These are phyloP conservation scores for Vidua macroura DNA, from an alignment of 2,113 vertebrate species.

Conservation along the genomic window DNA sequence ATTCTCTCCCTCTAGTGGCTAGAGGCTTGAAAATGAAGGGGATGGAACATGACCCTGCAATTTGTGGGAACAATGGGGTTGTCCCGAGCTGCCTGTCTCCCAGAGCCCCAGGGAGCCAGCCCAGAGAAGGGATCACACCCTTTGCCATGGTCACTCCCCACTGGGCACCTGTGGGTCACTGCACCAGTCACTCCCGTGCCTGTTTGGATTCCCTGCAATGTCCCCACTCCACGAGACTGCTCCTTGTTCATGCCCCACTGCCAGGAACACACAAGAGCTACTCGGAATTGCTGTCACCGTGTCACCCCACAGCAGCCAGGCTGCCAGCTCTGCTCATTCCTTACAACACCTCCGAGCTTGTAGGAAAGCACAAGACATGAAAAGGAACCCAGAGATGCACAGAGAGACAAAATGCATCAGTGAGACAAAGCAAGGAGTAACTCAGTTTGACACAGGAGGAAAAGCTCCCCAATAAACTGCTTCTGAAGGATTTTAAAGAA, in stretches of 20 bases:
- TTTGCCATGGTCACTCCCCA: background rate
- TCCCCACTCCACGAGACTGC: background rate
- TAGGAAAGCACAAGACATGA: background rate
- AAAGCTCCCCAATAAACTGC: background rate
- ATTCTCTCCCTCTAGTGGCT: constrained; percentile 59
- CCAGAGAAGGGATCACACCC: background rate
- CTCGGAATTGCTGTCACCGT: rapidly evolving
- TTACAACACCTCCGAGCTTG: rapidly evolving
- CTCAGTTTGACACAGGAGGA: rapidly evolving
- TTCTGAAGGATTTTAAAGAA: background rate
- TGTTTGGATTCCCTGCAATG: rapidly evolving
- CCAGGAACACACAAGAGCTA: background rate
- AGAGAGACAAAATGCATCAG: rapidly evolving
- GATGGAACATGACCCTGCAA: background rate
- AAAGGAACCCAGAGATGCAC: background rate
- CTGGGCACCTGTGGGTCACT: rapidly evolving
- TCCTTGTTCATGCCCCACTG: background rate
- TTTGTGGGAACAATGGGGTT: background rate
- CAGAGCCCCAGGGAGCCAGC: background rate
- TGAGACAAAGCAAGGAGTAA: background rate
- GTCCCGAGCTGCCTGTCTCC: background rate
- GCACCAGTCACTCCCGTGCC: background rate
- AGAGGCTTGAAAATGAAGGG: constrained; percentile 21
- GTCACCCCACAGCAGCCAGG: background rate
- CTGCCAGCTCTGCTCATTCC: background rate